Evolutionary conservation across 2,113 vertebrate species (phyloP).

Genomic region (Catharus minimus): DNA sequence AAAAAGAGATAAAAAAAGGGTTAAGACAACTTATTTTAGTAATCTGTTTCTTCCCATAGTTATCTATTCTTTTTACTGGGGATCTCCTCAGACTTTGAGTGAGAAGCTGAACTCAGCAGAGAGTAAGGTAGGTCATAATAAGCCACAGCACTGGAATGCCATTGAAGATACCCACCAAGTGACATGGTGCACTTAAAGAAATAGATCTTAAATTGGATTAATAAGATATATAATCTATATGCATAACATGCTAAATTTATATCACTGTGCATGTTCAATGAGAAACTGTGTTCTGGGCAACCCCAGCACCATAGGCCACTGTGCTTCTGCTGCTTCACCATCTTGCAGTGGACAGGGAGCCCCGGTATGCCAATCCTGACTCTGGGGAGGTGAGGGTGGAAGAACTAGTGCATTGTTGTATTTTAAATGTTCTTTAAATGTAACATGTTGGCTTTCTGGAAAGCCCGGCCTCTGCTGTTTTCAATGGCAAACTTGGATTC

Average conservation of each 20-base stretch:
- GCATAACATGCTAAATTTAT: background rate
- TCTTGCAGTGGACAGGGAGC: background rate
- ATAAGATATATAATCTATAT: background rate
- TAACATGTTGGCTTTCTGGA: accelerated
- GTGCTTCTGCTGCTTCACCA: background rate
- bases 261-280: background rate
- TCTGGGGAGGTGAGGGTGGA: background rate
- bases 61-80: background rate
- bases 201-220: background rate
- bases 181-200: background rate
- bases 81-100: background rate
- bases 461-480: background rate
- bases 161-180: background rate
- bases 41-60: background rate
- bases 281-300: background rate
- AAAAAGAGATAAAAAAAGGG: background rate
- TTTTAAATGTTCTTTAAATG: background rate
- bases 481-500: background rate
- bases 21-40: background rate
- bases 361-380: background rate
- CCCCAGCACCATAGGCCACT: accelerated
- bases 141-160: background rate
- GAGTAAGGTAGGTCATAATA: background rate
- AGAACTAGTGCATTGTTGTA: background rate
- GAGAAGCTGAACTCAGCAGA: background rate